Evolutionary conservation across 1,140 invertebrate genomes (phyloP).

Genomic region (Myzus persicae): DNA sequence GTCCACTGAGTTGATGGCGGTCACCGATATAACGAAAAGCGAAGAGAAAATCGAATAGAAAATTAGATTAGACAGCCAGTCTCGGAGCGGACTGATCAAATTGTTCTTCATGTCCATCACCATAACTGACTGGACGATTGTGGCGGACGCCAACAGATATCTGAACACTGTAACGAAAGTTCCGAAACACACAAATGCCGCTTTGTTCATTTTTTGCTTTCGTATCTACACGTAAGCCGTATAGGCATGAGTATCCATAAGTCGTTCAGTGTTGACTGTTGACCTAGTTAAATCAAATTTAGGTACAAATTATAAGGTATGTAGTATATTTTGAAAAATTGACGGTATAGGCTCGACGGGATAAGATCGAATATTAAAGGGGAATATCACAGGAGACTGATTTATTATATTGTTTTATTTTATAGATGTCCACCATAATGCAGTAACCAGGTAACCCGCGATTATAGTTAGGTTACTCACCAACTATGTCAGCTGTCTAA

Average conservation of each 20-base stretch:
- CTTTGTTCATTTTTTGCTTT: slow-evolving; percentile 31
- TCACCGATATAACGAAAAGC: neutral
- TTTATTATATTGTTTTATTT: neutral
- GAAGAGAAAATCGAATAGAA: slow-evolving; percentile 6
- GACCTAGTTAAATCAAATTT: neutral
- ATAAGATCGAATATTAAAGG: neutral
- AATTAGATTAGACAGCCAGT: neutral
- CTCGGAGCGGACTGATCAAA: neutral
- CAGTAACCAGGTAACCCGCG: neutral
- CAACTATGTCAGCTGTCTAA: neutral
- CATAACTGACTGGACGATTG: neutral
- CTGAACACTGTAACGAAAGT: neutral
- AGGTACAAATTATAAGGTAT: too few species aligned
- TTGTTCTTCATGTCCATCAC: neutral
- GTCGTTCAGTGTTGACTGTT: neutral
- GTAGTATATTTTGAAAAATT: neutral
- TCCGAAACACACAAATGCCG: neutral
- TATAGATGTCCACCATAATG: neutral
- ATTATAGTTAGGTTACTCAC: neutral
- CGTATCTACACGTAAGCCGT: neutral
- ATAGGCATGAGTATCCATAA: too few species aligned
- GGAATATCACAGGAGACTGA: neutral
- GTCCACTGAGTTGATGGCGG: neutral
- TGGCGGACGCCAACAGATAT: neutral
- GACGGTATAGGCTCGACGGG: neutral